Conservation (phyloP, 2,797 vertebrate species). For the Coilia nasus region DNA sequence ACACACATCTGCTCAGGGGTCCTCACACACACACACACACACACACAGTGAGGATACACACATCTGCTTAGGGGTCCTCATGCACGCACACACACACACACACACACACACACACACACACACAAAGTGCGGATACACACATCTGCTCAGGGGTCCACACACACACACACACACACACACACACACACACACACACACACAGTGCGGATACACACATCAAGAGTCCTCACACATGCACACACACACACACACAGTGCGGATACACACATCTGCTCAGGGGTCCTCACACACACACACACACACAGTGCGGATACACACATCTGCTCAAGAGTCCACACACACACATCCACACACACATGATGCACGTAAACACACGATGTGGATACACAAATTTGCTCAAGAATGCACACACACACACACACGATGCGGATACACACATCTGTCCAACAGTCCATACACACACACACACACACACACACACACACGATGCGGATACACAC, state of each 20-base stretch:
- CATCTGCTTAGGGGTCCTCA: too few species aligned
- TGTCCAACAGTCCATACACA: too few species aligned
- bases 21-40: too few species aligned
- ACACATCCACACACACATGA: not conserved
- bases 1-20: too few species aligned
- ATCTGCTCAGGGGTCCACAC: constrained; percentile 42
- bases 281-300: too few species aligned
- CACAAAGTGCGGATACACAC: constrained; percentile 40
- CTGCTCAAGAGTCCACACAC: not conserved
- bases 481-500: constrained; percentile 37
- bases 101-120: too few species aligned
- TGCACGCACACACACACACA: too few species aligned
- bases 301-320: constrained; percentile 21
- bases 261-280: not conserved
- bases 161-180: constrained; percentile 24
- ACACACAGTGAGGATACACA: too few species aligned
- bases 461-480: not conserved
- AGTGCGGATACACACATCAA: not conserved
- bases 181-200: not conserved
- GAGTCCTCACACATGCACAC: too few species aligned
- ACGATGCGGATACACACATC: too few species aligned
- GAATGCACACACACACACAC: too few species aligned
- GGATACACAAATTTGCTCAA: not conserved
- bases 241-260: not conserved
- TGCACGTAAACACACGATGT: not conserved